These are phyloP conservation scores for Sarotherodon lohbergeri DNA, from an alignment of 2,113 vertebrate species.

Conservation along the genomic window DNA sequence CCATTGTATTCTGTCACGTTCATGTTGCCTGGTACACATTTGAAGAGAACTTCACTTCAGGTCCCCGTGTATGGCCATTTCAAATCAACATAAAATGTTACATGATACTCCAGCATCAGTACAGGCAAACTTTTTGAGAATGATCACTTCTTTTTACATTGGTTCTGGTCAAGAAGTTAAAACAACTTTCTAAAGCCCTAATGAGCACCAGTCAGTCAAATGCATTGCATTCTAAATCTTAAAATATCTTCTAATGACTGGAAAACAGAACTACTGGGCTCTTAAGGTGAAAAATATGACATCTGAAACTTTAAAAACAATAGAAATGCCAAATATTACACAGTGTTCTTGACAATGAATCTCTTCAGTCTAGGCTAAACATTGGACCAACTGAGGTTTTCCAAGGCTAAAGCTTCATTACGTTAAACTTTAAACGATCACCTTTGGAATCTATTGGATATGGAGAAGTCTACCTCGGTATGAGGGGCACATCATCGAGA, in stretches of 20 bases:
- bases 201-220: conserved; percentile 7
- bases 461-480: conserved; percentile 69
- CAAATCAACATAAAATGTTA: background rate
- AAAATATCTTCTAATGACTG: conserved; percentile 3
- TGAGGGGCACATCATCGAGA: conserved; percentile 64
- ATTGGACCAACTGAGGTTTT: conserved; percentile 41
- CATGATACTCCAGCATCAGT: background rate
- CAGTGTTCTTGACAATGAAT: conserved; percentile 9
- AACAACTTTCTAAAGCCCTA: conserved; percentile 6
- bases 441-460: conserved; percentile 54
- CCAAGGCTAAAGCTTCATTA: conserved; percentile 35
- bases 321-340: background rate
- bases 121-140: background rate
- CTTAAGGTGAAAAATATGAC: background rate
- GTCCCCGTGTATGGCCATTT: background rate
- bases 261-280: conserved; percentile 3
- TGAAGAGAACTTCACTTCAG: background rate
- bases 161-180: conserved; percentile 6
- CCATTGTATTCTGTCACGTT: conserved; percentile 13
- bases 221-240: conserved; percentile 4
- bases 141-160: conserved; percentile 10
- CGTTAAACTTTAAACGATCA: conserved; percentile 39
- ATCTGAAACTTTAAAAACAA: conserved; percentile 21
- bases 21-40: background rate
- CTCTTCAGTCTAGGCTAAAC: conserved; percentile 18